phyloP scores from a whole-genome alignment of 2,888 invertebrate genomes.

The Oithona nana region DNA sequence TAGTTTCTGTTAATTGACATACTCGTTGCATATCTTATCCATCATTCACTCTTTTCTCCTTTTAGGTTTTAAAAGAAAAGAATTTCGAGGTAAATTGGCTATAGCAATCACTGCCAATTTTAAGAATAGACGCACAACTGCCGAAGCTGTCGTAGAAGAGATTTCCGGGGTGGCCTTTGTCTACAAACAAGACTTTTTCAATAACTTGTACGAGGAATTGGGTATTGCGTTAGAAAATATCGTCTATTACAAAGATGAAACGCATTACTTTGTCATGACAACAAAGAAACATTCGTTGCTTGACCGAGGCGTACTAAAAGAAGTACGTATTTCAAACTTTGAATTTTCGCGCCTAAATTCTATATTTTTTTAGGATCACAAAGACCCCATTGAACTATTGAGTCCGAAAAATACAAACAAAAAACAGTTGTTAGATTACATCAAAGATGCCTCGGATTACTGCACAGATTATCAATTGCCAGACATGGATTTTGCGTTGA shows the following conservation, averaged over 20 bases:
- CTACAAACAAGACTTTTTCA: slow-evolving; percentile 37
- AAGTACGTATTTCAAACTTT: slow-evolving; percentile 24
- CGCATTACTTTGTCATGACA: slow-evolving; percentile 42
- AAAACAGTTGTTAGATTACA: slow-evolving; percentile 31
- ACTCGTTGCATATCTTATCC: no score
- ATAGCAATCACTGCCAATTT: slow-evolving; percentile 40
- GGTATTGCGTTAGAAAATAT: slow-evolving; percentile 38
- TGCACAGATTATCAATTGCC: slow-evolving; percentile 26
- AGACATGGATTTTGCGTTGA: slow-evolving; percentile 33
- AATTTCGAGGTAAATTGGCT: slow-evolving; percentile 36
- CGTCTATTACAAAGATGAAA: slow-evolving; percentile 40
- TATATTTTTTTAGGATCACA: slow-evolving; percentile 27
- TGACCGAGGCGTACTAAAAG: slow-evolving; percentile 31
- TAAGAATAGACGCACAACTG: slow-evolving; percentile 32
- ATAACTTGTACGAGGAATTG: slow-evolving; percentile 30
- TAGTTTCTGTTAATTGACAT: no score
- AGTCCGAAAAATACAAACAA: slow-evolving; percentile 33
- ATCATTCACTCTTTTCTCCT: no score
- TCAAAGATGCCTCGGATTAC: slow-evolving; percentile 34
- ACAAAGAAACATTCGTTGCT: slow-evolving; percentile 35
- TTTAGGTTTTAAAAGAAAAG: slow-evolving; percentile 31
- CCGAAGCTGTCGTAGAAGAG: slow-evolving; percentile 35
- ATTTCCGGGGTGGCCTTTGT: slow-evolving; percentile 39
- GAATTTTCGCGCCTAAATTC: not conserved
- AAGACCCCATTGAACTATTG: slow-evolving; percentile 32